These are phyloP conservation scores for Pandemis cinnamomeana DNA, from an alignment of 2,888 invertebrate genomes.

Conservation along the genomic window DNA sequence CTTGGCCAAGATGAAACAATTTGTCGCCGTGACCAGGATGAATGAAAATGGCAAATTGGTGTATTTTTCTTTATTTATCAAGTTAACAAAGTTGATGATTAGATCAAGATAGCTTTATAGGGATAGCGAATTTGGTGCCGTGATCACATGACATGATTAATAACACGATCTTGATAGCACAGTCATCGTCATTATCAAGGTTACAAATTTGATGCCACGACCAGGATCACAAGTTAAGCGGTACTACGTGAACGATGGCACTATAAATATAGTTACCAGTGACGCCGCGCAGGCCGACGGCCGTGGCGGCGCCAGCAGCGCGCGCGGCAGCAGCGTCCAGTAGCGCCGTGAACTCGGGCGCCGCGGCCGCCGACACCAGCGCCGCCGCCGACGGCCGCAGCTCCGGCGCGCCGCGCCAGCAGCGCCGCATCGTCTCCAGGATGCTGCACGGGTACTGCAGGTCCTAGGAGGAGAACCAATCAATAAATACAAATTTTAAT, in stretches of 20 bases:
- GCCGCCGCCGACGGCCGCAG: constrained; percentile 97
- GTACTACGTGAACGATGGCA: not conserved
- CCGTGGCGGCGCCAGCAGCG: constrained; percentile 49
- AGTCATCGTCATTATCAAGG: too few species aligned
- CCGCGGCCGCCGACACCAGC: constrained; percentile 95
- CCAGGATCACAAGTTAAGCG: too few species aligned
- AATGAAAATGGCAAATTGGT: too few species aligned
- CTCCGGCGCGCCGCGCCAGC: constrained; percentile 95
- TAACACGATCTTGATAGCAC: too few species aligned
- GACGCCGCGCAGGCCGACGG: constrained; percentile 43
- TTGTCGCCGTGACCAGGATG: too few species aligned
- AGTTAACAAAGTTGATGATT: not conserved
- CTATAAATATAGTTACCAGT: constrained; percentile 38
- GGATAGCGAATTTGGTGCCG: too few species aligned
- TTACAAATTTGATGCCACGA: not conserved
- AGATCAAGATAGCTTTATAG: too few species aligned
- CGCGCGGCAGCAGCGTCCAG: constrained; percentile 62
- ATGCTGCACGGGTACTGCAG: constrained; percentile 94
- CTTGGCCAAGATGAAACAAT: too few species aligned
- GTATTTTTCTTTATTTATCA: too few species aligned
- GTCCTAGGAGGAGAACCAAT: constrained; percentile 81
- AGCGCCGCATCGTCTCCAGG: constrained; percentile 97
- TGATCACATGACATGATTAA: too few species aligned
- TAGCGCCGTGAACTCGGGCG: constrained; percentile 93
- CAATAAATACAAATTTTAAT: not conserved